Base-by-base conservation (phyloP, 2,888 invertebrate species). In the Hybos culiciformis region DNA sequence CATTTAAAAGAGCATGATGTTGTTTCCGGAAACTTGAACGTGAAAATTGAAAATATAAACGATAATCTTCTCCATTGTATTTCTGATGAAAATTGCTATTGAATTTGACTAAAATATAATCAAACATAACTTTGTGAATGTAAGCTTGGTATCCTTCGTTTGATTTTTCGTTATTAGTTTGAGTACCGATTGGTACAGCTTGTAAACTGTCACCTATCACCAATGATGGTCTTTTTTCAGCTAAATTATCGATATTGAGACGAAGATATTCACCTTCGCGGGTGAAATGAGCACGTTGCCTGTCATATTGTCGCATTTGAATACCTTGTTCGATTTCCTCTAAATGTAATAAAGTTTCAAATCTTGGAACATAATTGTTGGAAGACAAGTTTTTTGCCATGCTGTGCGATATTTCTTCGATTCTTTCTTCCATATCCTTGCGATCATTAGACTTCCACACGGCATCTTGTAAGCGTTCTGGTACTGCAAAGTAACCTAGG, bases 181-280 rank as follows among this genome's bases (percentile, higher is more conserved):
- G 54, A 60, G 54, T 67, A 54, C 70, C 63, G n/a, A n/a, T n/a
- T 51, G 72, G 71, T 49, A 67, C 69, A 5, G 69, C 69, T 9
- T 72, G 66, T 14, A 80, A 75, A 56, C 66, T 72, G 61, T 93
- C 92, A 1, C 90, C 88, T 46, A 77, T 58, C 14, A 91, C 73
- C 26, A 94, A 66, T 0, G 91, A 90, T 0, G 93, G 94, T 40
- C 92, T 72, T 50, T 75, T 80, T 61, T 94, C 94, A n/a, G 80
- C 72, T 18, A 94, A 70, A 48, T 87, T 86, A 44, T 80, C 80
- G 37, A 93, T 80, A 58, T 76, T 74, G 45, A 94, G 65, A 20
- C 73, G 71, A 11, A 92, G 69, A 64, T 68, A 90, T 52, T 86
- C 84, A 2, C 77, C 78, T 50, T 69, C 71, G 24, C 61, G 69